phyloP scores from a whole-genome alignment of 2,113 vertebrate species.

The Cygnus buccinator region DNA sequence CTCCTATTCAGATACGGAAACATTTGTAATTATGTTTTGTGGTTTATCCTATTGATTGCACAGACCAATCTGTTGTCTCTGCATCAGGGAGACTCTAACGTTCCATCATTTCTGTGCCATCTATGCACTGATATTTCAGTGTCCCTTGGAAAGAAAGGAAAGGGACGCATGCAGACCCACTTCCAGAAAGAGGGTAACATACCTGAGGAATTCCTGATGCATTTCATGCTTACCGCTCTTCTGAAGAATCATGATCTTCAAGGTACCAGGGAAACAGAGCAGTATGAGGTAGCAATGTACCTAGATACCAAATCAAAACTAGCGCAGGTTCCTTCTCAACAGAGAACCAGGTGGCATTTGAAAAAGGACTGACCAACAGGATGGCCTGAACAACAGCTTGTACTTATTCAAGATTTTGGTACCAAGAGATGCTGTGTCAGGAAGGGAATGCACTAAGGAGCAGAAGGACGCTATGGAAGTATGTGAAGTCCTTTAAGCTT shows the following conservation, averaged over 20 bases:
- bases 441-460: not conserved
- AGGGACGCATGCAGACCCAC: not conserved
- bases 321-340: not conserved
- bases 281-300: not conserved
- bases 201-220: not conserved
- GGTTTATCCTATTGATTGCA: not conserved
- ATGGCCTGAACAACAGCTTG: not conserved
- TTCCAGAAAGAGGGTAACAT: not conserved
- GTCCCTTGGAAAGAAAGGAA: not conserved
- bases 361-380: not conserved
- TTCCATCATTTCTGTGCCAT: not conserved
- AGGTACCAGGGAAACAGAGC: not conserved
- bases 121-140: not conserved
- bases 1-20: not conserved
- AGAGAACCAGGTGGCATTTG: not conserved
- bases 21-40: not conserved
- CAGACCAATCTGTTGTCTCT: not conserved
- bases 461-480: not conserved
- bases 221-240: not conserved
- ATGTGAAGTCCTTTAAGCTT: not conserved
- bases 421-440: not conserved
- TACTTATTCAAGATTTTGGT: not conserved
- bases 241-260: conserved; percentile 7
- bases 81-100: not conserved
- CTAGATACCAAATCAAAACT: not conserved